Conservation (phyloP, 2,797 vertebrate genomes). For the Falco rusticolus region DNA sequence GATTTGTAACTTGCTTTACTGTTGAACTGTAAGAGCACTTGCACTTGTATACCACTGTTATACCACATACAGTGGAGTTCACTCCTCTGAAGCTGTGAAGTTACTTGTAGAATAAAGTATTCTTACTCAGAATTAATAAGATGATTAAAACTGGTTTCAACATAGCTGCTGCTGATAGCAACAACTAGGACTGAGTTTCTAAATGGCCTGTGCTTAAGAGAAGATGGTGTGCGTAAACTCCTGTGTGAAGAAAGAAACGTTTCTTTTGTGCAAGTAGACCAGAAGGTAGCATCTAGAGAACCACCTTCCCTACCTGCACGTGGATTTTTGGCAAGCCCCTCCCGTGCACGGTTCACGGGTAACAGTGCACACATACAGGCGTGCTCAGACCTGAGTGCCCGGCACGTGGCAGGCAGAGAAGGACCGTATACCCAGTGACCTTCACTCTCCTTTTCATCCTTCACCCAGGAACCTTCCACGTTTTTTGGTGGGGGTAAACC, state of each 20-base stretch:
- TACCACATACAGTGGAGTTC: background rate
- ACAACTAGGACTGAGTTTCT: background rate
- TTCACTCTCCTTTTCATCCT: background rate
- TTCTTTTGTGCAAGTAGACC: background rate
- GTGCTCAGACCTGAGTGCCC: background rate
- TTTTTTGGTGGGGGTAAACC: background rate
- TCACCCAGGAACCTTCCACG: background rate
- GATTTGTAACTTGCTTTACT: background rate
- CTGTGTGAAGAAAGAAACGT: background rate
- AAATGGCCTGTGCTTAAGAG: background rate
- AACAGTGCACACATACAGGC: background rate
- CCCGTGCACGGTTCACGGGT: background rate
- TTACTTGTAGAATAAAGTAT: background rate
- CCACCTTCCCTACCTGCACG: fast-evolving
- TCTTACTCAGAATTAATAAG: background rate
- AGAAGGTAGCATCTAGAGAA: background rate
- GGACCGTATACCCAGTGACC: background rate
- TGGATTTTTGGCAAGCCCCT: background rate
- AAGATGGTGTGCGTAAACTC: background rate
- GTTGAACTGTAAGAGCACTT: background rate
- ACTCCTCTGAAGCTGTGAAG: background rate
- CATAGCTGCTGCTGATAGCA: background rate
- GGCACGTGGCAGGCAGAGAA: background rate
- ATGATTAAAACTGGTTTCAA: background rate
- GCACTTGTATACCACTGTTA: background rate